A percentile compares a stretch with the other conserved stretches of the same genome.
Conservation (phyloP, 2,888 invertebrate genomes). For the Orchesellides sinensis region DNA sequence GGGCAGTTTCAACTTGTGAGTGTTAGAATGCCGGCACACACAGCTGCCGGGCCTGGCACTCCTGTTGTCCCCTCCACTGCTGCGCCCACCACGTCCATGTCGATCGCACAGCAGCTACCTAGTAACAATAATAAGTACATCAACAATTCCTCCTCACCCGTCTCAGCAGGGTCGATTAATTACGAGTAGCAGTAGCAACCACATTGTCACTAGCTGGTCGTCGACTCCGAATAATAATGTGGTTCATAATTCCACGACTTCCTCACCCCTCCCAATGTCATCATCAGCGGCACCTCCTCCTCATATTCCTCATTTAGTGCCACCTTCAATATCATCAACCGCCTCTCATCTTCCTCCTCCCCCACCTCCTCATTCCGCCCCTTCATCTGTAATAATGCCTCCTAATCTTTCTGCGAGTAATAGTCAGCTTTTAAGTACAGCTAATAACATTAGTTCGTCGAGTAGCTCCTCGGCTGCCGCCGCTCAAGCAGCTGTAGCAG, state of each 20-base stretch:
- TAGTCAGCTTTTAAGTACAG: conserved; percentile 64
- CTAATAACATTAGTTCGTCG: conserved; percentile 50
- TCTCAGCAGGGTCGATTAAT: conserved; percentile 63
- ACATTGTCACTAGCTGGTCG: conserved; percentile 66
- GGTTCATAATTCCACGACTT: conserved; percentile 53
- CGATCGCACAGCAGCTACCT: conserved; percentile 71
- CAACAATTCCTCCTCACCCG: conserved; percentile 60
- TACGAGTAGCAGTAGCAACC: conserved; percentile 67
- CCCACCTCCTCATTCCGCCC: conserved; percentile 50
- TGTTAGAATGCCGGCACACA: conserved; percentile 88
- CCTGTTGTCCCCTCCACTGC: conserved; percentile 70
- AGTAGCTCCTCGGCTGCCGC: conserved; percentile 41
- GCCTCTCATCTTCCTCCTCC: conserved; percentile 36
- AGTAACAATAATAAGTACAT: conserved; percentile 58
- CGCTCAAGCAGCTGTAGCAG: conserved; percentile 36
- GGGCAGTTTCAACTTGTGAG: conserved; percentile 96
- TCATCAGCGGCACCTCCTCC: conserved; percentile 50
- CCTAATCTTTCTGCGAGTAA: conserved; percentile 62
- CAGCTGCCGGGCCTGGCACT: conserved; percentile 77
- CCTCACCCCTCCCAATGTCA: conserved; percentile 61
- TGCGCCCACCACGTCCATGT: conserved; percentile 68
- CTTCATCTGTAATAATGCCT: conserved; percentile 58
- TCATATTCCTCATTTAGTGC: conserved; percentile 55
- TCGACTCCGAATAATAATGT: conserved; percentile 52
- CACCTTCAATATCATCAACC: conserved; percentile 34